Base-by-base conservation (phyloP, 2,797 vertebrate species). In the Rallus crepitans region DNA sequence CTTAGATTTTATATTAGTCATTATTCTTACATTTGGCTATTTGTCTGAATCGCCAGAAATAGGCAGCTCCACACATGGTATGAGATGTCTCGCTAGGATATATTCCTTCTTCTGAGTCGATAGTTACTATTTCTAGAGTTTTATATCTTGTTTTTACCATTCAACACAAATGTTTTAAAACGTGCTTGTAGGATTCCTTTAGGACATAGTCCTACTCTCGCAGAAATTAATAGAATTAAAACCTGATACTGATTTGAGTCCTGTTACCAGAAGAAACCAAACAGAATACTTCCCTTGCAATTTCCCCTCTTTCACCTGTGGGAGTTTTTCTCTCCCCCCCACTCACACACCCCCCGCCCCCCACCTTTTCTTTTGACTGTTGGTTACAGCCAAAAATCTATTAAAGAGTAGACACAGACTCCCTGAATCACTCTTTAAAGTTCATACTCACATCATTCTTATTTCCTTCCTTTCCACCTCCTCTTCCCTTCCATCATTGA, bases 21-120 rank as follows among this genome's bases (percentile, higher is more conserved):
- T 94, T 94, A 96, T 93, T 94, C 89, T 80, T 96, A 73, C 86
- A 94, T 96, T 96, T 95, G 91, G 82, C 85, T 65, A 96, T 95
- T 95, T 84, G 61, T 95, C 93, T 91, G 94, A 96, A 90, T 75
- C 71, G 40, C 91, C 82, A 96, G 80, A 90, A 97, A 96, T 94
- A 96, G 82, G 82, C 77, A 76, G 76, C 63, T 70, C 91, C 77
- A 81, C 95, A 96, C 87, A 93, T 82, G 80, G 76, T 48, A 90
- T 65, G 79, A 93, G 69, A 92, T 76, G 80, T 79, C 82, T 95
- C 1, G 1, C 86, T 87, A 87, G 95, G 79, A 93, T 91, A 52
- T 57, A 94, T 87, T 79, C 48, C 70, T 89, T 82, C 80, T 93
- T 86, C 79, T 88, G 91, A 96, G 81, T 87, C 11, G 15, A 90